Conservation (phyloP, 1,140 invertebrate species). For the Chrysoperla carnea region DNA sequence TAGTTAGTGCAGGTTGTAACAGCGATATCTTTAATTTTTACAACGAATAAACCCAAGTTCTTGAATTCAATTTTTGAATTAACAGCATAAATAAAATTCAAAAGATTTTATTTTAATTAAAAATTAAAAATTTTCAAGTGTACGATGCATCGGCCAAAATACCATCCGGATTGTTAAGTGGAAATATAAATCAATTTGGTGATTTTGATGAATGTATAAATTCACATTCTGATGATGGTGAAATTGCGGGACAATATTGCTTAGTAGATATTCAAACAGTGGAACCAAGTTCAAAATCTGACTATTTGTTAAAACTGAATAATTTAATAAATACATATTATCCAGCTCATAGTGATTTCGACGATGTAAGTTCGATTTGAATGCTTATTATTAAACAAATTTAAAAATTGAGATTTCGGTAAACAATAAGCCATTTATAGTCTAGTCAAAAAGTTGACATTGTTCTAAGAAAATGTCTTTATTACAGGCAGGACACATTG, state of each 20-base stretch:
- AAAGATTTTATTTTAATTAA: conserved; percentile 21
- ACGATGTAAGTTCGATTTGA: conserved; percentile 30
- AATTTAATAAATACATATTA: conserved; percentile 35
- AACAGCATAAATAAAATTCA: too few species aligned
- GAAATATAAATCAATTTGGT: conserved; percentile 40
- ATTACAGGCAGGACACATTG: conserved; percentile 40
- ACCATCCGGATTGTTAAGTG: conserved; percentile 36
- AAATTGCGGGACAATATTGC: conserved; percentile 34
- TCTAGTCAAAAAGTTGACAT: too few species aligned
- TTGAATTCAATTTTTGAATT: too few species aligned
- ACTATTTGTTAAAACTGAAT: conserved; percentile 26
- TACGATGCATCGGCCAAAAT: conserved; percentile 40
- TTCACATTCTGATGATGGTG: conserved; percentile 19
- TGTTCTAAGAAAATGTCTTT: too few species aligned
- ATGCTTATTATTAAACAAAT: background rate
- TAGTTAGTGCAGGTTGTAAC: too few species aligned
- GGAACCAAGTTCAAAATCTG: conserved; percentile 17
- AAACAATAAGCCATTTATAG: too few species aligned
- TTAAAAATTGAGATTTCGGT: too few species aligned
- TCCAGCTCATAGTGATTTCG: conserved; percentile 34
- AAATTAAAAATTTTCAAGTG: too few species aligned
- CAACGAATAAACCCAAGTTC: too few species aligned
- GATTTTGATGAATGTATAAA: conserved; percentile 40
- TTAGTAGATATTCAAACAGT: conserved; percentile 32
- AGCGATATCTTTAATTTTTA: too few species aligned